These are phyloP conservation scores for Puntigrus tetrazona DNA, from an alignment of 2,113 vertebrate genomes.

Conservation along the genomic window DNA sequence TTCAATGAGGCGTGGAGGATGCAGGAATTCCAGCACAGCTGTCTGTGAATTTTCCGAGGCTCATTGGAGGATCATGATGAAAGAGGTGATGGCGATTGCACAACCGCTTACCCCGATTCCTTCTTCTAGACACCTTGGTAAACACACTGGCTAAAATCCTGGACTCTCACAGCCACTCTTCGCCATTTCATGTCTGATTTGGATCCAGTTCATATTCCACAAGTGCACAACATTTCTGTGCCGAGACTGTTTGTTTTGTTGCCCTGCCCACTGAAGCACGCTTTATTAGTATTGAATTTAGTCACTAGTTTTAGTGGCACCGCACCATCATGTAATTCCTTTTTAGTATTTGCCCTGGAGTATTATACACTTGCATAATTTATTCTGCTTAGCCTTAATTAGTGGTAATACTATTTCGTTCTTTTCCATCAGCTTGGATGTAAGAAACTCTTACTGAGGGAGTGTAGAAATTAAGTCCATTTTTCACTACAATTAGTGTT, in stretches of 20 bases:
- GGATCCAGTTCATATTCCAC: background rate
- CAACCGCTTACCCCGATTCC: background rate
- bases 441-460: slow-evolving; percentile 54
- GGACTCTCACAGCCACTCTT: background rate
- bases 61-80: slow-evolving; percentile 51
- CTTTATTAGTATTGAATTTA: slow-evolving; percentile 31
- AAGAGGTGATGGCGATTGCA: background rate
- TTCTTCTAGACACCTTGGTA: background rate
- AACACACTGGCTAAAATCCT: background rate
- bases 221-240: background rate
- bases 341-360: slow-evolving; percentile 57
- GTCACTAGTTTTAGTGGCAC: slow-evolving; percentile 17
- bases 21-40: slow-evolving; percentile 65
- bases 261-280: background rate
- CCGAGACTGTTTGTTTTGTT: slow-evolving; percentile 34
- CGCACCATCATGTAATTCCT: slow-evolving; percentile 34
- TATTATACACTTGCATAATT: slow-evolving; percentile 64
- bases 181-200: background rate
- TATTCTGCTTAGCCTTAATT: slow-evolving; percentile 71
- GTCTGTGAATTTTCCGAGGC: slow-evolving; percentile 60
- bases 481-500: slow-evolving; percentile 58
- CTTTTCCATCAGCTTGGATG: slow-evolving; percentile 64
- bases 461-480: slow-evolving; percentile 58
- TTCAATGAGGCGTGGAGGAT: slow-evolving; percentile 60
- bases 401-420: slow-evolving; percentile 66